Evolutionary conservation across 2,888 invertebrate species (phyloP), one percentile per base, ranked within the genome.

Genomic region (Belgica antarctica): DNA sequence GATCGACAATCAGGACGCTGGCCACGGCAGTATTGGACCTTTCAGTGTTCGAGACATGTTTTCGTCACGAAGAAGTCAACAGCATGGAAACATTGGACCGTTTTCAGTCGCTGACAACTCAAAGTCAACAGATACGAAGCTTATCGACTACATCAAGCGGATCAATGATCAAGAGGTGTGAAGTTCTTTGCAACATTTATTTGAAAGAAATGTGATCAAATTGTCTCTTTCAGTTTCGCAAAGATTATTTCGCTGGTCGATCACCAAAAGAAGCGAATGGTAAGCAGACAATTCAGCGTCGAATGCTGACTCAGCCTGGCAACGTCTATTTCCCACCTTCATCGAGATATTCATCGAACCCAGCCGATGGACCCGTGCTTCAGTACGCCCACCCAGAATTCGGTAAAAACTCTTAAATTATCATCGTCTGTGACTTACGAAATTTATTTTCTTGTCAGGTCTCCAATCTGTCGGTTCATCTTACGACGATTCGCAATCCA

Each of bases 321-420:
- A 83, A 85, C 73, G 81, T 81, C 0, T 83, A 81, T 66, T 89
- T 87, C 74, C 88, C 88, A 0, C 85, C 85, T 72, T 89, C 88
- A 0, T 80, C 83, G 12, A 78, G 87, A 75, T 89, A 89, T 75
- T 85, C 86, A 1, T 84, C 85, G 1, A 68, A 68, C 12, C 82
- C 87, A 0, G 84, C 84, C 71, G 84, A 82, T 73, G 59, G 59
- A 12, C 90, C 90, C 0, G 89, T 90, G 1, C 81, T 90, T 0
- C 89, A 90, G 75, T 90, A 90, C 75, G 90, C 90, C 0, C 90
- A 90, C 76, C 90, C 90, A 0, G 90, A 90, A 74, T 78, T 90
- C 3, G 90, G n/a, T n/a, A n/a, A n/a, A n/a, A n/a, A n/a, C n/a
- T n/a, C n/a, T n/a, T n/a, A n/a, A n/a, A n/a, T n/a, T n/a, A n/a